Conservation (phyloP, 2,888 invertebrate genomes). For the Leucophenga montana region DNA sequence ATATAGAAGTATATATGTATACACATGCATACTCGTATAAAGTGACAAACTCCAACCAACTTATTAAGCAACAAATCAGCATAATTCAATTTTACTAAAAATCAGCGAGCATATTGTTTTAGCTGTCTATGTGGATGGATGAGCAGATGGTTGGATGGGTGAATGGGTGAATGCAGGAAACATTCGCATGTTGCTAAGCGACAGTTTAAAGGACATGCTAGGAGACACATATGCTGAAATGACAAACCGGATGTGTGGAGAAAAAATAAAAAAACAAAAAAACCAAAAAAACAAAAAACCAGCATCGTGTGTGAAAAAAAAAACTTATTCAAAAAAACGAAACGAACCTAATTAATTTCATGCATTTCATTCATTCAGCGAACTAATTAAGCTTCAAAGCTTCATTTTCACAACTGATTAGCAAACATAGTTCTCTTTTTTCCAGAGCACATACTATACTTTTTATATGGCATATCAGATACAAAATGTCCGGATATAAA, state of each 20-base stretch:
- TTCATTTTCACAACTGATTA: slow-evolving; percentile 31
- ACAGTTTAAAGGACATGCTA: slow-evolving; percentile 3
- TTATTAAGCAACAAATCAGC: slow-evolving; percentile 26
- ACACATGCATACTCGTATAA: slow-evolving; percentile 4
- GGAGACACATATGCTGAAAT: not conserved
- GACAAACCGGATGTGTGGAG: not conserved
- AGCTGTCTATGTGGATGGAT: slow-evolving; percentile 28
- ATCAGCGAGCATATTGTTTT: slow-evolving; percentile 59
- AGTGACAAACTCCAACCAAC: slow-evolving; percentile 39
- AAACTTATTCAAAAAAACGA: slow-evolving; percentile 10
- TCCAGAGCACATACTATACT: too few relatives aligned
- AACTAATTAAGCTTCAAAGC: slow-evolving; percentile 59
- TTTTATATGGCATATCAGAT: too few relatives aligned
- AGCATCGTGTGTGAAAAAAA: slow-evolving; percentile 3
- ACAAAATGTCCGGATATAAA: too few relatives aligned
- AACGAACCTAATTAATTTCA: slow-evolving; percentile 57
- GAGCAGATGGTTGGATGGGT: not conserved
- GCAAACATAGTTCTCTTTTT: slow-evolving; percentile 42
- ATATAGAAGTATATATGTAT: too few relatives aligned
- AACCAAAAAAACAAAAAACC: not conserved
- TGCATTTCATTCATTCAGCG: slow-evolving; percentile 35
- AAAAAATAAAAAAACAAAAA: not conserved
- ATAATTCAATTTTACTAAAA: slow-evolving; percentile 60
- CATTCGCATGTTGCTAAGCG: slow-evolving; percentile 12
- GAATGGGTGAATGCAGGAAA: slow-evolving; percentile 9